Conservation (phyloP, 2,888 invertebrate species). For the Hoplodrina ambigua region DNA sequence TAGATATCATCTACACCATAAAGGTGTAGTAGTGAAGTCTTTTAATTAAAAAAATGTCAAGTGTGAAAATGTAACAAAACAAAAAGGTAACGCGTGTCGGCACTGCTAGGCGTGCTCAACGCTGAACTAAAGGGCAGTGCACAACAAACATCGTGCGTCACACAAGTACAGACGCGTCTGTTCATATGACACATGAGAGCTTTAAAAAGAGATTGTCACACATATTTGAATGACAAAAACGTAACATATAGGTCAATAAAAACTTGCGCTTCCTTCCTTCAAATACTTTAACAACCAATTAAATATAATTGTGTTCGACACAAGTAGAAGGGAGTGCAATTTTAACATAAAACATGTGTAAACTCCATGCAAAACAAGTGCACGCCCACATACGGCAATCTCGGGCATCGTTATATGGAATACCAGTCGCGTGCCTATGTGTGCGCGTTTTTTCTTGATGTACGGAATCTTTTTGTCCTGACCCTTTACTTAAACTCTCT, state of each 20-base stretch:
- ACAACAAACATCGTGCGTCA: conserved; percentile 28
- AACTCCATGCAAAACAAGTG: background rate
- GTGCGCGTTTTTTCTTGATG: background rate
- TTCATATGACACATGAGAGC: background rate
- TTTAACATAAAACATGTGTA: no score
- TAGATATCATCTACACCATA: background rate
- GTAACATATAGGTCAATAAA: no score
- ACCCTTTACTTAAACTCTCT: no score
- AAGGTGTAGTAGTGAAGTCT: background rate
- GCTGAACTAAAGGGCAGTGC: conserved; percentile 26
- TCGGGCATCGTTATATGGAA: background rate
- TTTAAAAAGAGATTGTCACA: background rate
- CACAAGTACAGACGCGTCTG: background rate
- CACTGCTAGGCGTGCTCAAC: conserved; percentile 45
- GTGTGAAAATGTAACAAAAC: conserved; percentile 39
- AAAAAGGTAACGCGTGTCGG: conserved; percentile 21
- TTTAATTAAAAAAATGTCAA: conserved; percentile 17
- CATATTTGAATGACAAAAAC: background rate
- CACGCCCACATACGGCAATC: background rate
- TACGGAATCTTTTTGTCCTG: background rate
- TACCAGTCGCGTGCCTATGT: background rate
- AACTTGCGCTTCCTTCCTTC: no score
- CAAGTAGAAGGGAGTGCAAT: no score
- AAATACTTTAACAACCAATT: no score
- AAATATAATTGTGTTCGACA: no score